Evolutionary conservation across 2,888 invertebrate genomes (phyloP), one percentile per base, ranked within the genome.

Genomic region (Diploptera punctata): DNA sequence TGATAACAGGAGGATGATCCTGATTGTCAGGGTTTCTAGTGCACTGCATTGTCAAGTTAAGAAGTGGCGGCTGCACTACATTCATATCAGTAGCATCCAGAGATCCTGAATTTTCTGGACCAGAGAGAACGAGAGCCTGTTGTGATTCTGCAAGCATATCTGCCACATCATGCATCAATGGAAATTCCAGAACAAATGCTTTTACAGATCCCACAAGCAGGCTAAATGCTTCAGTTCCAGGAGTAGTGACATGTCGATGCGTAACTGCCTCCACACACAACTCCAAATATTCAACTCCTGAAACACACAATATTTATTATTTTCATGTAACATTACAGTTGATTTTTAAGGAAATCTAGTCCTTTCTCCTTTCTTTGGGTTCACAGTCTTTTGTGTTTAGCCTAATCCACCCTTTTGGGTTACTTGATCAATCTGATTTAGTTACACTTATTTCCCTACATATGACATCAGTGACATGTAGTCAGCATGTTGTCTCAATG

Each of bases 231-330:
- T 21, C 26, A 5, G 75, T 75, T 21, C 18, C 57, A 3, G 75
- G 73, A 13, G 73, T 71, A 13, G 52, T n/a, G 10, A 75, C 73
- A 3, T 60, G 29, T 4, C 54, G 71, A 38, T 71, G 71, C 21
- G 68, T 80, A 9, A 88, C 77, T 16, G 87, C 87, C 80, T 91
- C 90, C 3, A 89, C 77, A 3, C 85, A 86, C 18, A 90, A 71
- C 79, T 91, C 90, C 61, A 91, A 80, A 57, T 88, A 88, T n/a
- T 89, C 87, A 21, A 87, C 83, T 74, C 86, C 91, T 90, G 80
- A 44, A 80, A 81, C 60, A 74, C 77, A 68, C 57, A 7, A 47
- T 47, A 5, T 13, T 38, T 5, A 9, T 38, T 9, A 38, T 5
- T 38, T n/a, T 26, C 24, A 7, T 61, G n/a, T 10, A 26, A 61